A percentile compares a stretch with the other conserved stretches of the same genome.
Conservation (phyloP, 2,888 invertebrate species). For the Heliconius sara region DNA sequence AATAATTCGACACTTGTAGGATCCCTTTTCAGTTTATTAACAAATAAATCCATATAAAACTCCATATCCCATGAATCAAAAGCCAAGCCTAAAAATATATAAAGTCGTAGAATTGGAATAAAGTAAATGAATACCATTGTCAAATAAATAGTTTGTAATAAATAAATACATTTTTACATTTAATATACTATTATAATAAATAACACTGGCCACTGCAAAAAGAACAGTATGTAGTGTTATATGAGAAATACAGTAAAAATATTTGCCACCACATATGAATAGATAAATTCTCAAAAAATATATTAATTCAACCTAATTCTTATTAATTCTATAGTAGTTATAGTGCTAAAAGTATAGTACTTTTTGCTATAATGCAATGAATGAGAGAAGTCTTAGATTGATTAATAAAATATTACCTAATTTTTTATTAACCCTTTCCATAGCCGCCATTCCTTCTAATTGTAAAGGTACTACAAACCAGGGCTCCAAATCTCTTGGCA, state of each 20-base stretch:
- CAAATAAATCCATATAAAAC: constrained; percentile 94
- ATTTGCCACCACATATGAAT: too few species aligned
- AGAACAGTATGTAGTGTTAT: too few species aligned
- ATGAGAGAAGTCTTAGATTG: too few species aligned
- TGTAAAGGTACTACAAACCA: constrained; percentile 94
- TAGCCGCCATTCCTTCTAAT: constrained; percentile 89
- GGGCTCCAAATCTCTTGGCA: constrained; percentile 85
- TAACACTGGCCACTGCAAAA: too few species aligned
- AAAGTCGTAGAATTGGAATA: not conserved
- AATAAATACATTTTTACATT: not conserved
- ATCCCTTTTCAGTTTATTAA: constrained; percentile 91
- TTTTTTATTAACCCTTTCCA: constrained; percentile 91
- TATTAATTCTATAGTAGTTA: too few species aligned
- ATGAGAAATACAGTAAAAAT: too few species aligned
- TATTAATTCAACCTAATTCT: too few species aligned
- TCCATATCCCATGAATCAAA: constrained; percentile 97
- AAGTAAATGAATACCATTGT: not conserved
- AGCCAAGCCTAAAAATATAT: constrained; percentile 86
- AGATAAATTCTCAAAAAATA: too few species aligned
- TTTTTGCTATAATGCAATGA: too few species aligned
- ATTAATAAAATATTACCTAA: constrained; percentile 76
- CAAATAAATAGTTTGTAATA: not conserved
- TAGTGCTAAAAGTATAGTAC: too few species aligned
- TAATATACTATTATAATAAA: not conserved
- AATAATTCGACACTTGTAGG: constrained; percentile 99